Percentiles rank a stretch among this genome's conserved stretches.
Evolutionary conservation across 2,113 vertebrate genomes (phyloP).

Genomic region (Bambusicola thoracicus): DNA sequence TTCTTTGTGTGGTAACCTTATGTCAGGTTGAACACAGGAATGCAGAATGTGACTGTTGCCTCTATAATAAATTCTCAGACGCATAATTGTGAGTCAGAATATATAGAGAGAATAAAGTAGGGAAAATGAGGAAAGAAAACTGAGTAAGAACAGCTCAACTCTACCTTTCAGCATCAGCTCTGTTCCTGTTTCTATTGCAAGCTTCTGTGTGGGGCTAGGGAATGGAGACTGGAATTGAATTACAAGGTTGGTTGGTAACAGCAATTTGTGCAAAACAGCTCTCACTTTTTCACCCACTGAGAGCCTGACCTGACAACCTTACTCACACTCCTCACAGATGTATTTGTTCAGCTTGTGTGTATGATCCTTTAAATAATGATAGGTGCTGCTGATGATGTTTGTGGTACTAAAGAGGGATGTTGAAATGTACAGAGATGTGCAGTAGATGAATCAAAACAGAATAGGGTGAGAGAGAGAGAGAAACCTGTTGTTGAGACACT

Average conservation of each 20-base stretch:
- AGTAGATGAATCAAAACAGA: not conserved
- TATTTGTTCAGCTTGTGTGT: not conserved
- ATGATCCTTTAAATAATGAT: not conserved
- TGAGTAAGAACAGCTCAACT: not conserved
- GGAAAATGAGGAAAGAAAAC: not conserved
- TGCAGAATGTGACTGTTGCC: not conserved
- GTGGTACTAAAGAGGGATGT: not conserved
- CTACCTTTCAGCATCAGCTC: not conserved
- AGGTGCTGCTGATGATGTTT: not conserved
- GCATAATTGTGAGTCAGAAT: not conserved
- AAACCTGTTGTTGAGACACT: not conserved
- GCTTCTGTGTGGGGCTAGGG: not conserved
- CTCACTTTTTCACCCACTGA: not conserved
- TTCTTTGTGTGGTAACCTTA: not conserved
- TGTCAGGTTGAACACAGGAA: not conserved
- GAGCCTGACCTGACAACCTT: not conserved
- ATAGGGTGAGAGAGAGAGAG: not conserved
- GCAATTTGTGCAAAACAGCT: not conserved
- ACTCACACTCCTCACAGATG: fast-evolving
- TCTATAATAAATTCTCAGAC: not conserved
- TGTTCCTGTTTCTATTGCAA: not conserved
- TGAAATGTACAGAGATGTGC: not conserved
- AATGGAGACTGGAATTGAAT: not conserved
- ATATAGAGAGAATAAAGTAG: not conserved
- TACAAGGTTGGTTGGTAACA: not conserved